Evolutionary conservation across 2,113 vertebrate species (phyloP), one percentile per base, ranked within the genome.

Genomic region (Onychostruthus taczanowskii): DNA sequence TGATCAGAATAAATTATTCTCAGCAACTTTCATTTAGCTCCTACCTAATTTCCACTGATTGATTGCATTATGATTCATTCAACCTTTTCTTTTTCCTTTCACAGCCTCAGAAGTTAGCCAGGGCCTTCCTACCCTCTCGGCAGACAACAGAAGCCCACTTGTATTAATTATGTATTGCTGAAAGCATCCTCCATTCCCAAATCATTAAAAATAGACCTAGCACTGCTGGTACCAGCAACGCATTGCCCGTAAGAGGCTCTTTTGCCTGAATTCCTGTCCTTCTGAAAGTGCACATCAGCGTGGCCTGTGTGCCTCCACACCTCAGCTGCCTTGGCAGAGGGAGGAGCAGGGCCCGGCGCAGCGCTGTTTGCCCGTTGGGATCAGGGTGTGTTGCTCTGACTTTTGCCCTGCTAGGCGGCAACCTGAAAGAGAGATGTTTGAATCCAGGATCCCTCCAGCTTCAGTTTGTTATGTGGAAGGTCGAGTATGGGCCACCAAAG

Each of bases 111-210:
- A 84, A 91, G 61, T 55, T 52, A 72, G 8, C 61, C 12, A 1
- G 37, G 58, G 24, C 77, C 58, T 89, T 59, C 62, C 41, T 16
- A 37, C 49, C 76, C 77, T 55, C 83, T 81, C 1, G 0, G 33
- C 1, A 3, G 73, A 43, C 73, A 56, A 75, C 6, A 14, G 47
- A 79, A 87, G 28, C 56, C 61, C 76, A n/a, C 24, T 84, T 31
- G 7, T 16, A 91, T 94, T 80, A 93, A 92, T 92, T 90, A 91
- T 49, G 35, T 59, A 80, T 95, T 55, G 56, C 66, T 94, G 76
- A 89, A 89, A 87, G 69, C 66, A 79, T 44, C 59, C 35, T 94
- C 56, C 53, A 9, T 35, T 81, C 68, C 73, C 37, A 59, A 93
- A 53, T 21, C 79, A 56, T 70, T 62, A 89, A 86, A 90, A 89